Percentiles rank a stretch among this genome's conserved stretches.
Conservation (phyloP, 2,113 vertebrate genomes). For the Rhea americana region DNA sequence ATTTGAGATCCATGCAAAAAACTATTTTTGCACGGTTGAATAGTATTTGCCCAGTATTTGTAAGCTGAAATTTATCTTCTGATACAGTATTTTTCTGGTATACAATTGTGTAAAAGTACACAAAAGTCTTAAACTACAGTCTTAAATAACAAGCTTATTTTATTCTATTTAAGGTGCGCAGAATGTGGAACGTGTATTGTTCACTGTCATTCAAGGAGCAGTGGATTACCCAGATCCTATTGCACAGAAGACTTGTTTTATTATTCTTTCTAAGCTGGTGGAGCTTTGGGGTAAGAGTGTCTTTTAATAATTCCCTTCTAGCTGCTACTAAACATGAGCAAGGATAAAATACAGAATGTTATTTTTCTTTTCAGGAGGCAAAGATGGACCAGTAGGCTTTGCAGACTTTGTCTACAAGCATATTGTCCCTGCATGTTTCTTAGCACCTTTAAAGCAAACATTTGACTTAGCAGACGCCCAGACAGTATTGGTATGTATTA, state of each 20-base stretch:
- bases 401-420: slow-evolving; percentile 98
- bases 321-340: neutral
- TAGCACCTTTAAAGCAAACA: slow-evolving; percentile 94
- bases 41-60: neutral
- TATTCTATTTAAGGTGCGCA: slow-evolving; percentile 80
- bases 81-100: slow-evolving; percentile 31
- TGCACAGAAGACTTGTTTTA: slow-evolving; percentile 97
- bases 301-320: neutral
- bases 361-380: slow-evolving; percentile 83
- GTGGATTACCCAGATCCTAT: slow-evolving; percentile 96
- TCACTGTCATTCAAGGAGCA: slow-evolving; percentile 96
- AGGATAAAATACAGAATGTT: slow-evolving; percentile 11
- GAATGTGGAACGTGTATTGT: slow-evolving; percentile 91
- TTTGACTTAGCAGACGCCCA: slow-evolving; percentile 97
- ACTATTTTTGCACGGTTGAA: neutral
- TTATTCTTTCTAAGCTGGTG: slow-evolving; percentile 92
- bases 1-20: slow-evolving; percentile 53
- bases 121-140: neutral
- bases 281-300: slow-evolving; percentile 90
- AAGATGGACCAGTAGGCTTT: slow-evolving; percentile 95
- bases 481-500: slow-evolving; percentile 88
- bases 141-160: slow-evolving; percentile 10
- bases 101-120: neutral
- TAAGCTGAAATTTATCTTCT: slow-evolving; percentile 44
- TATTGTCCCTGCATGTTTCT: slow-evolving; percentile 95